Base-by-base conservation (phyloP, 2,888 invertebrate species). In the Cataglyphis rosenhaueri region DNA sequence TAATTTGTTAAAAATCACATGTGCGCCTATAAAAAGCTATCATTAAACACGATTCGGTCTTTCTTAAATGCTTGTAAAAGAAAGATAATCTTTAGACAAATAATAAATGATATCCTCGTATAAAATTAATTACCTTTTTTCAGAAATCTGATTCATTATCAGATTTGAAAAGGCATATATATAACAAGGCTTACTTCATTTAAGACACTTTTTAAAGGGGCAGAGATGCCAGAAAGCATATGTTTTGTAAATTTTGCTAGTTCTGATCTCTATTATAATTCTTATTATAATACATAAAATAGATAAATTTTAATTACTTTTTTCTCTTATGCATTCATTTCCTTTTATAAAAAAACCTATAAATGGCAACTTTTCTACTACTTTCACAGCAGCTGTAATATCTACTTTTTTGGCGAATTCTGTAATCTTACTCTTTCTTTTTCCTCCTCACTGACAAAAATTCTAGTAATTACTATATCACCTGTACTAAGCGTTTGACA, bases 401-500 rank as follows among this genome's bases (percentile, higher is more conserved):
- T 82, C 90, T 88, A 93, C 85, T 94, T 95, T 91, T 95, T 95
- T 84, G 96, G 95, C 84, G 96, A 95, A 90, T 95, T 95, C 70
- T 95, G 94, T 88, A 96, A 92, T 92, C 95, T 95, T 88, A 96
- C 96, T 88, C 95, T 95, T 89, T 96, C 96, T 81, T 95, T 95
- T 86, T 96, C 96, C 86, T 96, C 96, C 88, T 96, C 96, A 62
- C 95, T 95, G 90, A 95, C 95, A 92, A 95, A 96, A 92, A 98
- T 97, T 95, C 97, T 97, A 64, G 98, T 98, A 91, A 98, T 98
- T 78, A 98, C 98, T 92, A 98, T 97, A 94, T 98, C 98, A 71
- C 98, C 98, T 25, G 98, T 98, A 93, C 98, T 98, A 66, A 98
- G 95, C 1, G 98, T 98, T 95, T 98, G 98, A 83, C 97, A 97